Conservation (phyloP, 2,797 vertebrate genomes). For the Pyrocephalus nanus region DNA sequence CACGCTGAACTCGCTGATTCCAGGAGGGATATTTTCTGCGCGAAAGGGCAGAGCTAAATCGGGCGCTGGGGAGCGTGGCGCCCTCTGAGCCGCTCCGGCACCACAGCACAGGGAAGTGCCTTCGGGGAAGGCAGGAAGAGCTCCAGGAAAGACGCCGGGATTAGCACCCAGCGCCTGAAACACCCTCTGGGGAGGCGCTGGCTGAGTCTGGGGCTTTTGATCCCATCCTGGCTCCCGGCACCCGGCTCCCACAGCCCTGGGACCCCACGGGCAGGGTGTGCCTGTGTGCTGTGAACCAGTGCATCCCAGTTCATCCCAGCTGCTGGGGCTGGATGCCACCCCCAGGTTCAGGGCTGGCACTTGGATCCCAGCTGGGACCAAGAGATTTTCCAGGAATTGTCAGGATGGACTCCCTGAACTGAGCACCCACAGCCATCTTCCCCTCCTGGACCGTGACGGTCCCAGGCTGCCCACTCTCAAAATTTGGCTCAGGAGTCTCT, state of each 20-base stretch:
- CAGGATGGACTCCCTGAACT: background rate
- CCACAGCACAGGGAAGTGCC: rapidly evolving
- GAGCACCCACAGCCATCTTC: background rate
- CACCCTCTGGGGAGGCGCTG: rapidly evolving
- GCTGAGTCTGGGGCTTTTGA: background rate
- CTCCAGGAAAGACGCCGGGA: background rate
- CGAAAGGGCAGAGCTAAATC: slow-evolving; percentile 40
- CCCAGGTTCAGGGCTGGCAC: background rate
- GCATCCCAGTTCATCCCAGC: background rate
- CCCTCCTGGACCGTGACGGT: rapidly evolving
- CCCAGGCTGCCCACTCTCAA: too few relatives aligned
- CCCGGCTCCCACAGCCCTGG: rapidly evolving
- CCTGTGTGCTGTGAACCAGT: background rate
- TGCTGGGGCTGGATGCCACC: background rate
- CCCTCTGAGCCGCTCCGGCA: background rate
- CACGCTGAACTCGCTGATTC: background rate
- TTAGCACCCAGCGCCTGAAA: background rate
- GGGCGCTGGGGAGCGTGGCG: background rate
- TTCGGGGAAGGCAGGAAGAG: rapidly evolving
- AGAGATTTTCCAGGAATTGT: background rate
- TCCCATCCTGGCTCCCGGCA: rapidly evolving
- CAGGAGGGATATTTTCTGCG: slow-evolving; percentile 28
- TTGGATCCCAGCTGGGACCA: background rate
- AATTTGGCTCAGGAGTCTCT: background rate
- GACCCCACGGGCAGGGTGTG: rapidly evolving